Evolutionary conservation across 2,797 vertebrate species (phyloP), one percentile per base, ranked within the genome.

Genomic region (Crenichthys baileyi): DNA sequence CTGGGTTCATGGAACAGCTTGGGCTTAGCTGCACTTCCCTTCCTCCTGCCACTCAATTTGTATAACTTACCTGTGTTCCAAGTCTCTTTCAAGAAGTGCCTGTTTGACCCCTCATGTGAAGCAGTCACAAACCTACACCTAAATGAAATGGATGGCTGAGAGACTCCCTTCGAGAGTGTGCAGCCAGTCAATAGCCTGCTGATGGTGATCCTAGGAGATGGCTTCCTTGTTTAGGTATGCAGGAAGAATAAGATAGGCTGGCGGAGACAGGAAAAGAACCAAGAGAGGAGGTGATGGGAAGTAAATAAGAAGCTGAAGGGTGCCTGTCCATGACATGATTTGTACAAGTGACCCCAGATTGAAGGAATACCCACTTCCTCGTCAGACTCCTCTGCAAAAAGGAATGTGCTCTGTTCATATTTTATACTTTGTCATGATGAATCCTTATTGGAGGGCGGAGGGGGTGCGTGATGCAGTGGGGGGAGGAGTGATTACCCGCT

Each of bases 401-500:
- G 84, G 55, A 26, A 11, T 39, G 6, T 18, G 36, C 60, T 76
- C 22, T 83, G 86, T 88, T 91, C 85, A 81, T 88, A 84, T 90
- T 89, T 90, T 83, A 84, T 84, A 83, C 83, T 78, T 83, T 61
- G 53, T 88, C 85, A 70, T 83, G 82, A 90, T 79, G 90, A 88
- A 77, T 75, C 81, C 61, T 81, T 77, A 72, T 77, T 83, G 76
- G 80, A 83, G 79, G 77, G 73, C 18, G 50, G 71, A 26, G 55
- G 81, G 60, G 73, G 68, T 12, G 86, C 75, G 79, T 81, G 87
- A 75, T 70, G 83, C 86, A 72, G 83, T 48, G 79, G 86, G 89
- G 90, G 94, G 86, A 90, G 90, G 93, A 91, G 84, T 92, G 95
- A 95, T 95, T 95, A 94, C 91, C 77, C 50, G 4, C 83, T 11